Evolutionary conservation across 2,113 vertebrate genomes (phyloP).

Genomic region (Tyto alba): DNA sequence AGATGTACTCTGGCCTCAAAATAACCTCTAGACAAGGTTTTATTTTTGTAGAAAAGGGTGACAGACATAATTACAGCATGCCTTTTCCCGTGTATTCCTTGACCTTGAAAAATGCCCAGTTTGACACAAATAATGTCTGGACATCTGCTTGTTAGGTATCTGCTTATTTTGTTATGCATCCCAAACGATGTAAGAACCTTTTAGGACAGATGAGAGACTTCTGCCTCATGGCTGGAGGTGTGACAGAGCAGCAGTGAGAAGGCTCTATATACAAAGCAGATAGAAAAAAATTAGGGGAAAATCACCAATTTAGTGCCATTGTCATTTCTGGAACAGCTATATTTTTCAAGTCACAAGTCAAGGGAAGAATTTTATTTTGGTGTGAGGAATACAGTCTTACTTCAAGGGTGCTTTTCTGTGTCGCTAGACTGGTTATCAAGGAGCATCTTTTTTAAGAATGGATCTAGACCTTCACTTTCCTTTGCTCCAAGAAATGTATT

Average conservation of each 20-base stretch:
- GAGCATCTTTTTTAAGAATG: slow-evolving; percentile 52
- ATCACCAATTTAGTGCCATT: background rate
- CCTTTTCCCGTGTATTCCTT: background rate
- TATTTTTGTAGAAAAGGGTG: slow-evolving; percentile 29
- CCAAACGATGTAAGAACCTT: background rate
- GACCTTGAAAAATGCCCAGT: background rate
- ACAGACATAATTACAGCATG: background rate
- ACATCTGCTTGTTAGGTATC: background rate
- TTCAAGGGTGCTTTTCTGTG: slow-evolving; percentile 50
- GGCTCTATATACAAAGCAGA: background rate
- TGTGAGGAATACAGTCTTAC: slow-evolving; percentile 39
- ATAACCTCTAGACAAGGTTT: background rate
- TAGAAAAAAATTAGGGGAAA: background rate
- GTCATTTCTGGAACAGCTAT: background rate
- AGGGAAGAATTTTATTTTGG: slow-evolving; percentile 16
- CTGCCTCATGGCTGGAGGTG: background rate
- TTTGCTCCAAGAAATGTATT: slow-evolving; percentile 55
- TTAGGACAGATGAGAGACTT: background rate
- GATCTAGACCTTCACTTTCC: slow-evolving; percentile 38
- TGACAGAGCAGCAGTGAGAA: background rate
- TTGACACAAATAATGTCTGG: background rate
- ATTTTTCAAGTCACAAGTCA: slow-evolving; percentile 27
- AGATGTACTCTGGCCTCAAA: background rate
- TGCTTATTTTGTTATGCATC: background rate
- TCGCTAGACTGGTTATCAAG: slow-evolving; percentile 37